Evolutionary conservation across 2,113 vertebrate species (phyloP).

Genomic region (Lepidothrix coronata): DNA sequence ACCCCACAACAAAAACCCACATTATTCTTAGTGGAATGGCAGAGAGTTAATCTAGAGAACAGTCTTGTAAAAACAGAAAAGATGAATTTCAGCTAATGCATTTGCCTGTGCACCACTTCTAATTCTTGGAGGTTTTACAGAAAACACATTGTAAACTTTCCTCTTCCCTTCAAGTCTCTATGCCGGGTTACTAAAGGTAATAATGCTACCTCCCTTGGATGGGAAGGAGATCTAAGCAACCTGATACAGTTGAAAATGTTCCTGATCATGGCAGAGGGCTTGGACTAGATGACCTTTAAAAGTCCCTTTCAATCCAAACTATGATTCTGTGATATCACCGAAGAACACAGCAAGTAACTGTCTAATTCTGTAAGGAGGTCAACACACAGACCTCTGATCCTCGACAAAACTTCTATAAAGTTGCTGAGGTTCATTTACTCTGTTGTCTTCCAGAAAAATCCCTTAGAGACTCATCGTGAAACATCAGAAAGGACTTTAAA

Average conservation of each 20-base stretch:
- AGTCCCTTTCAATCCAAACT: not conserved
- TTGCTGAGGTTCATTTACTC: not conserved
- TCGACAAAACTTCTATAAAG: not conserved
- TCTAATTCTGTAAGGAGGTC: not conserved
- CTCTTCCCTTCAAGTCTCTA: not conserved
- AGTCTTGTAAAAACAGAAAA: not conserved
- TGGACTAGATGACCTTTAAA: not conserved
- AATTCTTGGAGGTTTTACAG: not conserved
- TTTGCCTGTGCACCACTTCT: not conserved
- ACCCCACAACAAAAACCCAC: not conserved
- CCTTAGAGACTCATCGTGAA: not conserved
- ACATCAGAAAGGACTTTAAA: not conserved
- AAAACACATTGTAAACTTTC: not conserved
- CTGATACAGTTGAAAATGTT: not conserved
- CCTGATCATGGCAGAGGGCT: not conserved
- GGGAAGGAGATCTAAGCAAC: not conserved
- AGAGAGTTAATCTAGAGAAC: not conserved
- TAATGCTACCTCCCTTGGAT: not conserved
- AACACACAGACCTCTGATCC: not conserved
- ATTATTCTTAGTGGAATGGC: not conserved
- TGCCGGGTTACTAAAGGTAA: not conserved
- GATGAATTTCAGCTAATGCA: not conserved
- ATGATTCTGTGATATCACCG: not conserved
- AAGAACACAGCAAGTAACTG: not conserved
- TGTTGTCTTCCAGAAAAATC: not conserved